Percentiles rank a stretch among this genome's conserved stretches.
Conservation (phyloP, 2,797 vertebrate species). For the Spheniscus humboldti region DNA sequence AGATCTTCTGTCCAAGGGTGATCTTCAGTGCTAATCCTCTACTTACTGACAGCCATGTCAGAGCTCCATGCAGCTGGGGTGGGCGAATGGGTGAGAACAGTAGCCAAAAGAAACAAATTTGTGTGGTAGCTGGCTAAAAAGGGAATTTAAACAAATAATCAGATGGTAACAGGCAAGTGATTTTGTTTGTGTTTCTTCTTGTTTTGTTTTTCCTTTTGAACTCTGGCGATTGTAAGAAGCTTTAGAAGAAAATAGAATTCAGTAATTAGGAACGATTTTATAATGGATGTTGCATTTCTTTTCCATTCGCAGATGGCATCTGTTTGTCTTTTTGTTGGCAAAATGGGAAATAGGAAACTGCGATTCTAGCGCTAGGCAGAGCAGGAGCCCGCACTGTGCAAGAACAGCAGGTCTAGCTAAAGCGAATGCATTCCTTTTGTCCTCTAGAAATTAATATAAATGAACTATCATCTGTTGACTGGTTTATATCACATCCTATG, state of each 20-base stretch:
- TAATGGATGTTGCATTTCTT: slow-evolving; percentile 59
- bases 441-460: slow-evolving; percentile 82
- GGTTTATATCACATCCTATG: slow-evolving; percentile 91
- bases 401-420: slow-evolving; percentile 52
- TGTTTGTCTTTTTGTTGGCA: slow-evolving; percentile 48
- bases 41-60: slow-evolving; percentile 38
- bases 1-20: not conserved
- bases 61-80: slow-evolving; percentile 52
- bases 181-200: slow-evolving; percentile 39
- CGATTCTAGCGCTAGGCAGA: slow-evolving; percentile 34
- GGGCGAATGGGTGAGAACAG: slow-evolving; percentile 47
- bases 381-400: not conserved
- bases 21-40: not conserved
- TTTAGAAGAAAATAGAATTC: slow-evolving; percentile 58
- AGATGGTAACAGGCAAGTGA: slow-evolving; percentile 39
- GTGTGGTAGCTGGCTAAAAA: slow-evolving; percentile 38
- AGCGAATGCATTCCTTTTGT: slow-evolving; percentile 84
- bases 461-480: slow-evolving; percentile 82
- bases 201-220: slow-evolving; percentile 43
- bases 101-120: slow-evolving; percentile 38
- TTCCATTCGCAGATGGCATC: slow-evolving; percentile 6
- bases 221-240: slow-evolving; percentile 34
- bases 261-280: slow-evolving; percentile 50
- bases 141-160: slow-evolving; percentile 58
- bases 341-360: slow-evolving; percentile 46